These are phyloP conservation scores for Lycocorax pyrrhopterus DNA, from an alignment of 2,113 vertebrate species.

Conservation along the genomic window DNA sequence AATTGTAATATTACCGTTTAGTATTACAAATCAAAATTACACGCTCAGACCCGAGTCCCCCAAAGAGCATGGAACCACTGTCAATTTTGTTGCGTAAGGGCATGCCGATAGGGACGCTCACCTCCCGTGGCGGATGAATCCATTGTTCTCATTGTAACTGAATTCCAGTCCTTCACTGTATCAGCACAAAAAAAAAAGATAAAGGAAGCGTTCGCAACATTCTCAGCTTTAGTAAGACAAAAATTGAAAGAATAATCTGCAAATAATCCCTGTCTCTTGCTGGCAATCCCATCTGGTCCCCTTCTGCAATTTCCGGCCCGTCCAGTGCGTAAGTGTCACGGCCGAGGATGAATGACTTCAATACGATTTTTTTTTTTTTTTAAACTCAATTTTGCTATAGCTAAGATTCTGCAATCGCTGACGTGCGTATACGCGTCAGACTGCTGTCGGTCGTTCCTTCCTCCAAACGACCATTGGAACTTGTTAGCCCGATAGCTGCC, in stretches of 20 bases:
- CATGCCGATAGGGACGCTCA: background rate
- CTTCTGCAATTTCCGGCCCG: background rate
- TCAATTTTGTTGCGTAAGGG: background rate
- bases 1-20: background rate
- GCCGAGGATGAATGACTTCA: background rate
- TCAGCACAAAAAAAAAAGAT: background rate
- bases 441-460: background rate
- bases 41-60: background rate
- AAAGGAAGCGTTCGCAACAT: background rate
- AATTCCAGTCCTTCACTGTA: constrained; percentile 73
- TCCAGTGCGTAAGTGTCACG: background rate
- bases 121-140: constrained; percentile 71
- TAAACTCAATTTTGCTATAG: background rate
- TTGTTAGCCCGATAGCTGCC: background rate
- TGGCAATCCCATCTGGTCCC: background rate
- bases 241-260: background rate
- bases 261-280: background rate
- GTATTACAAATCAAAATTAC: background rate
- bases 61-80: background rate
- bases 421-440: background rate
- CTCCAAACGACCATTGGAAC: background rate
- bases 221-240: background rate
- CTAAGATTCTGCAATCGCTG: background rate
- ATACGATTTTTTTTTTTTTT: background rate
- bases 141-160: constrained; percentile 64